These are phyloP conservation scores for Trogon melanurus DNA, from an alignment of 2,113 vertebrate species.

Conservation along the genomic window DNA sequence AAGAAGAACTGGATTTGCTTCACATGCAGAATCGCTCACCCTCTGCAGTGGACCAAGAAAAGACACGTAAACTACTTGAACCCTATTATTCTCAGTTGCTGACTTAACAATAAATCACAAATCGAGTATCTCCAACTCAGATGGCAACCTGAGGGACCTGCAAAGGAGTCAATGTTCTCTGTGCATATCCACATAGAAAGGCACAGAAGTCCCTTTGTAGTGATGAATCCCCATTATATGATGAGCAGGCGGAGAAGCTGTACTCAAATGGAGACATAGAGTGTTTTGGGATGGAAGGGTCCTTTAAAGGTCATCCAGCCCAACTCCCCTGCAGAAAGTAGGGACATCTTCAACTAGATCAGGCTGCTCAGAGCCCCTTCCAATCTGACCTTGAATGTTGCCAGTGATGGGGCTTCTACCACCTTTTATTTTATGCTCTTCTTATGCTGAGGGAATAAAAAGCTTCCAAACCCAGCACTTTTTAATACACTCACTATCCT, in stretches of 20 bases:
- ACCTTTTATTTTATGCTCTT: neutral
- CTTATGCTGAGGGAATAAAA: neutral
- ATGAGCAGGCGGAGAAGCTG: neutral
- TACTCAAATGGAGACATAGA: neutral
- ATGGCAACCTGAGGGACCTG: neutral
- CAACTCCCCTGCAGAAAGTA: no score
- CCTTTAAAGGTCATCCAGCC: no score
- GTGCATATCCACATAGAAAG: fast-evolving
- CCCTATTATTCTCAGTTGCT: neutral
- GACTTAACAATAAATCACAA: neutral
- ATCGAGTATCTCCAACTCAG: neutral
- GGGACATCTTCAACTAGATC: no score
- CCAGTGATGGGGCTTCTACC: no score
- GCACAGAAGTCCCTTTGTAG: neutral
- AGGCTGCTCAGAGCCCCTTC: no score
- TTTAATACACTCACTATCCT: neutral
- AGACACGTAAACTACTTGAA: neutral
- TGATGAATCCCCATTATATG: fast-evolving
- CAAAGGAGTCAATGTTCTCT: neutral
- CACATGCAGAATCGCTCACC: neutral
- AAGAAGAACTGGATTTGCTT: neutral
- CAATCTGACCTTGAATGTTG: no score
- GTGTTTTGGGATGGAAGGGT: no score
- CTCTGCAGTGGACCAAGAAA: neutral
- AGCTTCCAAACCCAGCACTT: neutral